Evolutionary conservation across 2,797 vertebrate species (phyloP).

Genomic region (Liparis tanakae): DNA sequence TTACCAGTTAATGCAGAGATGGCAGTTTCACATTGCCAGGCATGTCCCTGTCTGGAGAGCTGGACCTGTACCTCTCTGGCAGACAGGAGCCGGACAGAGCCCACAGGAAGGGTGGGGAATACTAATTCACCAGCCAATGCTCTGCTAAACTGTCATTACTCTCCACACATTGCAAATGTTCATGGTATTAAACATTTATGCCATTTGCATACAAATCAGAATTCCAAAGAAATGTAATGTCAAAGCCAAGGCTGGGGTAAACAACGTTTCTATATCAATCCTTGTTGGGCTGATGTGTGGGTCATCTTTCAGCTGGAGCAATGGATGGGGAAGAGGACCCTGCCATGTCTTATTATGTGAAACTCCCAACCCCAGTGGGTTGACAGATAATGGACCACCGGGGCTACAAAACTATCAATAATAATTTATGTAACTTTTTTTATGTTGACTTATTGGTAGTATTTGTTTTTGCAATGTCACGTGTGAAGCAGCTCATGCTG

Average conservation of each 20-base stretch:
- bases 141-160: constrained; percentile 71
- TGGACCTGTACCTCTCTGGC: constrained; percentile 59
- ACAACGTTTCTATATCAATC: constrained; percentile 47
- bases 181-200: constrained; percentile 72
- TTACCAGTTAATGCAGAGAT: constrained; percentile 47
- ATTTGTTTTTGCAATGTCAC: background rate
- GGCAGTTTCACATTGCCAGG: constrained; percentile 50
- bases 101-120: constrained; percentile 47
- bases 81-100: constrained; percentile 62
- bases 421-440: background rate
- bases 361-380: constrained; percentile 12
- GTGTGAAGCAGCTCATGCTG: constrained; percentile 2
- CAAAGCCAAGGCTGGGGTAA: constrained; percentile 42
- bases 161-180: constrained; percentile 57
- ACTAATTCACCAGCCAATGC: constrained; percentile 63
- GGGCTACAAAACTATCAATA: constrained; percentile 27
- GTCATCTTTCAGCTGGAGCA: constrained; percentile 26
- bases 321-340: constrained; percentile 44
- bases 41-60: constrained; percentile 52
- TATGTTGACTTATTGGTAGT: background rate
- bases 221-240: constrained; percentile 61
- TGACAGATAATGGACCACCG: constrained; percentile 25
- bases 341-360: constrained; percentile 29
- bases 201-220: constrained; percentile 73
- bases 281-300: constrained; percentile 22